Conservation (phyloP, 35 echinoderm and acorn worm genomes). For the Amphiura filiformis region DNA sequence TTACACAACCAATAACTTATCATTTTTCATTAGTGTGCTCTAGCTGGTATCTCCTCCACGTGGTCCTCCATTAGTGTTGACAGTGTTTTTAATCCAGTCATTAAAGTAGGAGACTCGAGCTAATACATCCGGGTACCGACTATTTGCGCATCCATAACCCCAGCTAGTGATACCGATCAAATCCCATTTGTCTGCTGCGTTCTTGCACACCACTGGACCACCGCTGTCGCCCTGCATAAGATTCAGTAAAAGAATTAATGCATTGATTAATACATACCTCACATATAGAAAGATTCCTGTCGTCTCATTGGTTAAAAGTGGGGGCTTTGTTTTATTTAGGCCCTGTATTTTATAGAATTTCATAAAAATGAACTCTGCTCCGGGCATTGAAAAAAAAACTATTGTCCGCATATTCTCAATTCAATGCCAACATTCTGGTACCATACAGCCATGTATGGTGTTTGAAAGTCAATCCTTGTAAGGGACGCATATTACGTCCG, state of each 20-base stretch:
- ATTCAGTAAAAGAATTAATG: background rate
- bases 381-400: no score
- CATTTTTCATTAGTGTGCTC: no score
- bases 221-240: constrained; percentile 48
- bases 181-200: background rate
- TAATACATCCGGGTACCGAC: constrained; percentile 2
- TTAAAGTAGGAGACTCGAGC: background rate
- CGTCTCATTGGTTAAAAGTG: no score
- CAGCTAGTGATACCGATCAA: constrained; percentile 24
- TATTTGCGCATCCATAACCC: constrained; percentile 34
- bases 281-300: background rate
- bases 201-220: constrained; percentile 28
- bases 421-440: no score
- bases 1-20: no score
- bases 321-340: background rate
- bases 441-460: no score
- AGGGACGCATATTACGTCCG: no score
- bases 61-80: background rate
- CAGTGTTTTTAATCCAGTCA: background rate
- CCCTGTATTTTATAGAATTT: no score
- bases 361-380: no score
- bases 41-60: no score
- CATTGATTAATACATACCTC: background rate
- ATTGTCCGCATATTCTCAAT: no score
- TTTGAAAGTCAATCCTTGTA: no score